These are phyloP conservation scores for Montifringilla adamsi DNA, from an alignment of 2,113 vertebrate genomes.

Conservation along the genomic window DNA sequence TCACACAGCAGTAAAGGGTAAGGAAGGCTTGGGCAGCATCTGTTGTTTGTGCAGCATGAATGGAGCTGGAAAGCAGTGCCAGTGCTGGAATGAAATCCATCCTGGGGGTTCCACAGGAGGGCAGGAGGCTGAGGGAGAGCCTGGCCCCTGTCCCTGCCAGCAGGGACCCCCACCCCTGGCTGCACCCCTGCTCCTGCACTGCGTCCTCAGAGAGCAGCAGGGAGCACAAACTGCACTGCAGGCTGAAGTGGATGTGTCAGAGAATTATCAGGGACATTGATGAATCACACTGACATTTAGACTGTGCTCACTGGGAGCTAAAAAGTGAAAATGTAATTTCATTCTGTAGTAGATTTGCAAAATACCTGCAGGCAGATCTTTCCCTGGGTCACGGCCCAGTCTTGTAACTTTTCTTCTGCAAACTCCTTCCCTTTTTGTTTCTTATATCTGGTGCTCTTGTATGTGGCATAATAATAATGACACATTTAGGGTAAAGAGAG, in stretches of 20 bases:
- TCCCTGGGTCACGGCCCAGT: not conserved
- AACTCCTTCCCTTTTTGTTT: not conserved
- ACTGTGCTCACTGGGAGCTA: not conserved
- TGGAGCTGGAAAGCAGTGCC: not conserved
- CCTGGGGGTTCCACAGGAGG: rapidly evolving
- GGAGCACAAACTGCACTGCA: not conserved
- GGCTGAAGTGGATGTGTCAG: not conserved
- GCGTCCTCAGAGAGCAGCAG: not conserved
- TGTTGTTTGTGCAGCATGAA: not conserved
- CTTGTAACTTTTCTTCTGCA: not conserved
- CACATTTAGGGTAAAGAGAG: not conserved
- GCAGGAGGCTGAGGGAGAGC: not conserved
- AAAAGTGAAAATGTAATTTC: constrained; percentile 2
- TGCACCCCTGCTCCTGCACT: not conserved
- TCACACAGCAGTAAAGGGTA: not conserved
- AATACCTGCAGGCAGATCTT: not conserved
- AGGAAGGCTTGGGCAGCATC: not conserved
- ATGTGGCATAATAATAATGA: not conserved
- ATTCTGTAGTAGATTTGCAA: not conserved
- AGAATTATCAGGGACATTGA: not conserved
- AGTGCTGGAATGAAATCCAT: not conserved
- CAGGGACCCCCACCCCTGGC: not conserved
- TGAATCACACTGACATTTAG: not conserved
- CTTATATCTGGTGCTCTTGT: not conserved
- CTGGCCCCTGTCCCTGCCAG: not conserved